Conservation (phyloP, 2,113 vertebrate genomes). For the Martes martes region DNA sequence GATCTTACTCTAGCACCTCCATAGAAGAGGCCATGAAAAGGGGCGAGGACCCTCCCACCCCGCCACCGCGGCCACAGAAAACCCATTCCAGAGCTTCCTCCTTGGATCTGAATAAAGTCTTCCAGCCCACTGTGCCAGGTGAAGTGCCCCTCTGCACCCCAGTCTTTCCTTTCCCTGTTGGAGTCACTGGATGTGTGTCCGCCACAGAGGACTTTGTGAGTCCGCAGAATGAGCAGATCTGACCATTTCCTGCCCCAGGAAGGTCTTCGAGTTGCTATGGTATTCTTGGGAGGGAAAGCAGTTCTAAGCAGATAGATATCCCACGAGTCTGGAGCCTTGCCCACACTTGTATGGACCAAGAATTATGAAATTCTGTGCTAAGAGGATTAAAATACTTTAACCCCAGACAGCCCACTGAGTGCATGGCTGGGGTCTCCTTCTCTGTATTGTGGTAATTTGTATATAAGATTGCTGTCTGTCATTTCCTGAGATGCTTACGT, state of each 20-base stretch:
- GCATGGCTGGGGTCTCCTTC: background rate
- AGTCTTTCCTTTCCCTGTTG: slow-evolving; percentile 32
- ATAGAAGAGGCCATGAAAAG: slow-evolving; percentile 96
- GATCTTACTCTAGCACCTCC: slow-evolving; percentile 97
- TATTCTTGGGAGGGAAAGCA: slow-evolving; percentile 1
- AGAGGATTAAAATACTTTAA: background rate
- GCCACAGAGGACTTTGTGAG: background rate
- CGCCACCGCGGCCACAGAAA: slow-evolving; percentile 95
- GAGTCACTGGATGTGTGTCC: background rate
- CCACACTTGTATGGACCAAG: background rate
- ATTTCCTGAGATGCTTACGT: background rate
- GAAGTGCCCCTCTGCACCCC: slow-evolving; percentile 32
- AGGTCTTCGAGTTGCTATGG: background rate
- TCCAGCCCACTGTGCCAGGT: slow-evolving; percentile 93
- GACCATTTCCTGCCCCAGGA: background rate
- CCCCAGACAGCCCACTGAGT: background rate
- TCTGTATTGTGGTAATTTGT: slow-evolving; percentile 6
- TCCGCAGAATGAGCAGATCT: background rate
- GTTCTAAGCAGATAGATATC: background rate
- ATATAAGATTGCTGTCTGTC: background rate
- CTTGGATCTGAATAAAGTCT: slow-evolving; percentile 97
- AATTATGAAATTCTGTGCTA: background rate
- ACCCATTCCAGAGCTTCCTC: slow-evolving; percentile 98
- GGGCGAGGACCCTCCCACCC: slow-evolving; percentile 93
- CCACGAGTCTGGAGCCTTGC: slow-evolving; percentile 40